A percentile compares a stretch with the other conserved stretches of the same genome.
Evolutionary conservation across 2,888 invertebrate species (phyloP).

Genomic region (Rambutsinella grinnellia): DNA sequence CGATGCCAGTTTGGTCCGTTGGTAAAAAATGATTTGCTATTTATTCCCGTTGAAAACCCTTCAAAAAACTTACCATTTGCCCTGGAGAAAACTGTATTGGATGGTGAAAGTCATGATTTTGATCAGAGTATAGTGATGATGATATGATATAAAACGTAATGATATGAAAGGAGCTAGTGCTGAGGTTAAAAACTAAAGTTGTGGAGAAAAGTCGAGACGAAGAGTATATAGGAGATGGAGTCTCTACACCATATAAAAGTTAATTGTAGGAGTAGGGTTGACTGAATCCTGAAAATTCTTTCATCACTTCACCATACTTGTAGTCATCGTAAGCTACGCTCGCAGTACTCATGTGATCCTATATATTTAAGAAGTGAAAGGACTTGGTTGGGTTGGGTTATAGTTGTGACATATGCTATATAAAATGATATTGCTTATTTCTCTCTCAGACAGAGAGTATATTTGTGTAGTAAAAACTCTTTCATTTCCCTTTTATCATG

Average conservation of each 20-base stretch:
- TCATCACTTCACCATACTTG: background rate
- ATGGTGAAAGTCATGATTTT: constrained; percentile 11
- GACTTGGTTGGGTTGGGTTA: background rate
- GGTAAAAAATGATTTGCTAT: constrained; percentile 6
- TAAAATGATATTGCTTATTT: background rate
- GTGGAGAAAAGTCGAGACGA: too few species aligned
- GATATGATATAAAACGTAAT: background rate
- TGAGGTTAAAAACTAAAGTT: background rate
- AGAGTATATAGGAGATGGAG: background rate
- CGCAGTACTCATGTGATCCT: background rate
- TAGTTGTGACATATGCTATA: background rate
- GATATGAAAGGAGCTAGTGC: background rate
- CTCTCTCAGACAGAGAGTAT: background rate
- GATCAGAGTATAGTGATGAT: background rate
- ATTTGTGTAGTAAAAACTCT: background rate
- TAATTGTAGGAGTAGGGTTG: constrained; percentile 14
- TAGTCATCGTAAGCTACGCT: background rate
- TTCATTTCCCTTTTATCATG: constrained; percentile 7
- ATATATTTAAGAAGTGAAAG: background rate
- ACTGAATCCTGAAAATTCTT: constrained; percentile 21
- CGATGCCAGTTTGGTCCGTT: background rate
- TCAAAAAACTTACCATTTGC: background rate
- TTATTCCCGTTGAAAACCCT: constrained; percentile 4
- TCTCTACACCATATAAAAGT: constrained; percentile 1
- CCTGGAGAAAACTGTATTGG: background rate